phyloP scores from a whole-genome alignment of 2,113 vertebrate genomes.

The Scomber japonicus region DNA sequence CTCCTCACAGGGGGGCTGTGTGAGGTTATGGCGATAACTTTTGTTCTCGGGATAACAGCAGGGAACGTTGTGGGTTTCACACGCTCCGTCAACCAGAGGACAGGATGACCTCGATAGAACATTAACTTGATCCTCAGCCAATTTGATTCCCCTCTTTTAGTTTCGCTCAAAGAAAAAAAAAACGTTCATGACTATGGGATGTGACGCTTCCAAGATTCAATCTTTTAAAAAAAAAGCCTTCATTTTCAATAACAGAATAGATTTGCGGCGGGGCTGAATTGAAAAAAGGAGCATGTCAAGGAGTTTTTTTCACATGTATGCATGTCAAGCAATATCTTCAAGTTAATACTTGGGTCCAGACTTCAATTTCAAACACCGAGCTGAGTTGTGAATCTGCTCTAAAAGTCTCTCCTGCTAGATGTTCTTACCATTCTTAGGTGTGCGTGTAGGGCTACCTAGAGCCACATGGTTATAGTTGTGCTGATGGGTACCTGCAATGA shows the following conservation, averaged over 20 bases:
- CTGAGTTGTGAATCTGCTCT: slow-evolving; percentile 9
- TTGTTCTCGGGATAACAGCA: slow-evolving; percentile 29
- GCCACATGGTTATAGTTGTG: slow-evolving; percentile 96
- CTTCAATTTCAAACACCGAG: slow-evolving; percentile 22
- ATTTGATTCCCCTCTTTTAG: background rate
- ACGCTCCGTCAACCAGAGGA: slow-evolving; percentile 25
- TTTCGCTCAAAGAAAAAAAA: slow-evolving; percentile 25
- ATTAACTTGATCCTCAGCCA: slow-evolving; percentile 36
- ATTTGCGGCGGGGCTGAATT: slow-evolving; percentile 26
- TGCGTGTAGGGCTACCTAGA: slow-evolving; percentile 93
- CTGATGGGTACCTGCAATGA: slow-evolving; percentile 94
- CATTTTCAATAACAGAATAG: slow-evolving; percentile 42
- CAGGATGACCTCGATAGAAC: slow-evolving; percentile 50
- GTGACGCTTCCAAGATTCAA: slow-evolving; percentile 58
- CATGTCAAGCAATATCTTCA: slow-evolving; percentile 23
- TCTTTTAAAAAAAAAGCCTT: slow-evolving; percentile 26
- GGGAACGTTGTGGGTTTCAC: slow-evolving; percentile 9
- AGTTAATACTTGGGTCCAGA: background rate
- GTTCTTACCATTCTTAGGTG: slow-evolving; percentile 96
- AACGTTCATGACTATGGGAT: slow-evolving; percentile 30
- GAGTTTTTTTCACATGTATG: slow-evolving; percentile 18
- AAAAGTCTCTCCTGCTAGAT: slow-evolving; percentile 14
- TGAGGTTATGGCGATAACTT: slow-evolving; percentile 37
- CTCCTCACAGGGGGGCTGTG: slow-evolving; percentile 5
- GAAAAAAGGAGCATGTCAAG: slow-evolving; percentile 39